These are phyloP conservation scores for Cacatua alba DNA, from an alignment of 2,113 vertebrate species.

Conservation along the genomic window DNA sequence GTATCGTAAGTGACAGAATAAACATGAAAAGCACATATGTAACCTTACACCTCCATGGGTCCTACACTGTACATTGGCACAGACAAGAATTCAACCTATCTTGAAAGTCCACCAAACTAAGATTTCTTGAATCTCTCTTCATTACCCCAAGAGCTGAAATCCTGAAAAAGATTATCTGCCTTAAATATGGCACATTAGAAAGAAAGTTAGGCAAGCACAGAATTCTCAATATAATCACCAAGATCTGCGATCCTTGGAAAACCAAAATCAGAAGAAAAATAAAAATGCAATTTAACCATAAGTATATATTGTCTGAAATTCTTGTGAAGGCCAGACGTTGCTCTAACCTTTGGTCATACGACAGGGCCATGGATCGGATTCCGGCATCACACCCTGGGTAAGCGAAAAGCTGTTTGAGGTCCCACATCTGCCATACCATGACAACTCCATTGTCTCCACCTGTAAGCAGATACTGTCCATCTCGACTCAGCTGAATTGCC, in stretches of 20 bases:
- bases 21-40: not conserved
- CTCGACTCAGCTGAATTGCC: constrained; percentile 93
- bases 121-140: not conserved
- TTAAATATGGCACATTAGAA: not conserved
- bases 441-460: constrained; percentile 92
- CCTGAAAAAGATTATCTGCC: not conserved
- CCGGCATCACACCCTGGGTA: constrained; percentile 96
- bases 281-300: not conserved
- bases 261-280: not conserved
- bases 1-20: not conserved
- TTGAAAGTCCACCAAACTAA: not conserved
- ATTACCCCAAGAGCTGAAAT: not conserved
- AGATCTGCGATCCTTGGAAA: not conserved
- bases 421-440: constrained; percentile 88
- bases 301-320: not conserved
- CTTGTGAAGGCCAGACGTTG: not conserved
- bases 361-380: constrained; percentile 95
- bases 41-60: not conserved
- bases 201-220: not conserved
- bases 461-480: constrained; percentile 95
- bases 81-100: not conserved
- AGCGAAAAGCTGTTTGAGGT: constrained; percentile 90
- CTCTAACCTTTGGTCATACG: constrained; percentile 93
- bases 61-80: not conserved
- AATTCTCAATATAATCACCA: not conserved